phyloP scores from a whole-genome alignment of 2,113 vertebrate genomes.

The Paradoxurus hermaphroditus region DNA sequence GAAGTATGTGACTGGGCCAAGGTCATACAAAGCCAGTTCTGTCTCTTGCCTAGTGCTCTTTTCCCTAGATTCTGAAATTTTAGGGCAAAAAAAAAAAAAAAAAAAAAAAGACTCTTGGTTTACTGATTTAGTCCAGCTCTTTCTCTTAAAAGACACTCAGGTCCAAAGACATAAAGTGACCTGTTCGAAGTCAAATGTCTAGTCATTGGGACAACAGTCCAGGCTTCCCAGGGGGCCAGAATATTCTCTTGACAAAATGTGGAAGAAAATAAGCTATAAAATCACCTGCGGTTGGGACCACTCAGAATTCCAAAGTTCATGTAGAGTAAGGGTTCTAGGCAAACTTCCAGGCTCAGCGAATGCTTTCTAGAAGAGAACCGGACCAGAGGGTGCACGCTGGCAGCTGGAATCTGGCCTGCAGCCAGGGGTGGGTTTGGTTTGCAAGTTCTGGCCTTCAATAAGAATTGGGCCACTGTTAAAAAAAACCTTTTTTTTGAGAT shows the following conservation, averaged over 20 bases:
- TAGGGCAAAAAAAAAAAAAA: background rate
- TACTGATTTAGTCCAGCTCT: background rate
- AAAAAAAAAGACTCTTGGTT: no score
- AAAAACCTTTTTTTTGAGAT: background rate
- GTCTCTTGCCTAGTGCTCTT: background rate
- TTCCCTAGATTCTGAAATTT: background rate
- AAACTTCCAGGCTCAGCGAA: background rate
- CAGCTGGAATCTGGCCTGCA: background rate
- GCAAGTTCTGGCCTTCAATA: background rate
- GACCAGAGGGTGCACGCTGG: background rate
- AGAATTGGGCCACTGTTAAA: background rate
- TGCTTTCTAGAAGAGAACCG: background rate
- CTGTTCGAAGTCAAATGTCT: background rate
- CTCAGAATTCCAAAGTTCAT: background rate
- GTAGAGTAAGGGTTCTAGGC: background rate
- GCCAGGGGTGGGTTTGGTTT: background rate
- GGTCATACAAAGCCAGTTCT: background rate
- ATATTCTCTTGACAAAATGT: conserved; percentile 12
- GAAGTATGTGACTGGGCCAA: background rate
- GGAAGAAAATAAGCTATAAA: background rate
- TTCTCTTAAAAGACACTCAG: background rate
- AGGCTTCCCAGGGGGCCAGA: background rate
- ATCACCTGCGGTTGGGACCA: background rate
- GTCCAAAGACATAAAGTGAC: background rate
- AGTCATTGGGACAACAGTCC: background rate